These are phyloP conservation scores for Resseliella maxima DNA, from an alignment of 2,888 invertebrate species.

Conservation along the genomic window DNA sequence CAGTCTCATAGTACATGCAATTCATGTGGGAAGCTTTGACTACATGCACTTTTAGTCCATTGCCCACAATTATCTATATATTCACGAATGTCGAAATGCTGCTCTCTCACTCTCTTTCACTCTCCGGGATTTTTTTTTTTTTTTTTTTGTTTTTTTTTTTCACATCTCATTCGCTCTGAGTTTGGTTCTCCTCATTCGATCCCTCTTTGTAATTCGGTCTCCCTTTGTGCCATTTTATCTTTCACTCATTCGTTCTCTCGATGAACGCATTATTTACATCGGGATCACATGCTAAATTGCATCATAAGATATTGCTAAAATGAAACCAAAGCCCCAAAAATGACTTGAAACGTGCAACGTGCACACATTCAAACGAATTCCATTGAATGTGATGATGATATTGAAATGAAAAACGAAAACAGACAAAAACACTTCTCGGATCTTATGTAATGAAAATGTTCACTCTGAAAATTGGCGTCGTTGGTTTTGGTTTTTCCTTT, in stretches of 20 bases:
- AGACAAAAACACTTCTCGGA: background rate
- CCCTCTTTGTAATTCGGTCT: no score
- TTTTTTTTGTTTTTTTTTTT: no score
- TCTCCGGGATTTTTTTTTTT: no score
- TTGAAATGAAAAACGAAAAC: background rate
- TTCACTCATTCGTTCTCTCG: background rate
- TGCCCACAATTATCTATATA: conserved; percentile 51
- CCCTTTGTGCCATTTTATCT: background rate
- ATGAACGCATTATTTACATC: conserved; percentile 39
- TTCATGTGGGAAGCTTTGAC: conserved; percentile 50
- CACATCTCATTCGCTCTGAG: no score
- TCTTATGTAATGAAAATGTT: conserved; percentile 9
- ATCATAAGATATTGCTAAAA: background rate
- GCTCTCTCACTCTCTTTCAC: background rate
- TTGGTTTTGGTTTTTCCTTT: background rate
- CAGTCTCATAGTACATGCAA: background rate
- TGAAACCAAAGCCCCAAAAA: conserved; percentile 45
- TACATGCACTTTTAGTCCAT: conserved; percentile 51
- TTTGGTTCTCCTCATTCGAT: no score
- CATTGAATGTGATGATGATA: background rate
- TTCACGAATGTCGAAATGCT: background rate
- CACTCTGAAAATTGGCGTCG: background rate
- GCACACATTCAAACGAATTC: background rate
- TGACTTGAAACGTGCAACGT: background rate
- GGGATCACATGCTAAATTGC: conserved; percentile 44